Evolutionary conservation across 1,140 invertebrate genomes (phyloP).

Genomic region (Lasaia peninsularis): DNA sequence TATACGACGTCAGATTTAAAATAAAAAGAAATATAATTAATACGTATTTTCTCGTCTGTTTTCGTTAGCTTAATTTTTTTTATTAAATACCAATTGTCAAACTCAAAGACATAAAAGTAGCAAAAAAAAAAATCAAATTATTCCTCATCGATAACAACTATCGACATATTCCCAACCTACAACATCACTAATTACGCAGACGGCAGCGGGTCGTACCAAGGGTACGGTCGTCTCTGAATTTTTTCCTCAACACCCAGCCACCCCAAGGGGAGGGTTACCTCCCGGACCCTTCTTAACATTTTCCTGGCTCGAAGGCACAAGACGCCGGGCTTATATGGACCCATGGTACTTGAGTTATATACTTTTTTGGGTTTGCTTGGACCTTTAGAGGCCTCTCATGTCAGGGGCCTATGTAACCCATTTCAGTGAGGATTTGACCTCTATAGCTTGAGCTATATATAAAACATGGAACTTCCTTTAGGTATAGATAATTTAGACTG

Average conservation of each 20-base stretch:
- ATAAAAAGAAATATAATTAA: too few relatives aligned
- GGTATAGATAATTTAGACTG: neutral
- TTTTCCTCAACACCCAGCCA: conserved; percentile 60
- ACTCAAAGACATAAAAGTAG: too few relatives aligned
- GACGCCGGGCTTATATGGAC: conserved; percentile 66
- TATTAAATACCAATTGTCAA: too few relatives aligned
- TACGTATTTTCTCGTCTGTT: too few relatives aligned
- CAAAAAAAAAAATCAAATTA: neutral
- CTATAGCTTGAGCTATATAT: conserved; percentile 38
- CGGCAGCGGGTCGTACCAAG: conserved; percentile 65
- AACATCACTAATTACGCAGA: conserved; percentile 74
- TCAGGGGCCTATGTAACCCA: conserved; percentile 64
- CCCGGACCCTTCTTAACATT: conserved; percentile 73
- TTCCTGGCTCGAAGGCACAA: conserved; percentile 69
- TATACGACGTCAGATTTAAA: too few relatives aligned
- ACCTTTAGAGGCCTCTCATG: conserved; percentile 61
- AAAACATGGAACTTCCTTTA: conserved; percentile 36
- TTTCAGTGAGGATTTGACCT: conserved; percentile 57
- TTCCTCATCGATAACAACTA: conserved; percentile 29
- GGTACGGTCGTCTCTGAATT: conserved; percentile 69
- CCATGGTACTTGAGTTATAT: conserved; percentile 69
- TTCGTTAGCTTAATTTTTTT: too few relatives aligned
- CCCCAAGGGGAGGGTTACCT: conserved; percentile 55
- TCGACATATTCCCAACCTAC: conserved; percentile 46
- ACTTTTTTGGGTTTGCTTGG: conserved; percentile 70